A percentile compares a stretch with the other conserved stretches of the same genome.
These are phyloP conservation scores for Alloscopus bannaensis DNA, from an alignment of 2,888 invertebrate genomes.

Conservation along the genomic window DNA sequence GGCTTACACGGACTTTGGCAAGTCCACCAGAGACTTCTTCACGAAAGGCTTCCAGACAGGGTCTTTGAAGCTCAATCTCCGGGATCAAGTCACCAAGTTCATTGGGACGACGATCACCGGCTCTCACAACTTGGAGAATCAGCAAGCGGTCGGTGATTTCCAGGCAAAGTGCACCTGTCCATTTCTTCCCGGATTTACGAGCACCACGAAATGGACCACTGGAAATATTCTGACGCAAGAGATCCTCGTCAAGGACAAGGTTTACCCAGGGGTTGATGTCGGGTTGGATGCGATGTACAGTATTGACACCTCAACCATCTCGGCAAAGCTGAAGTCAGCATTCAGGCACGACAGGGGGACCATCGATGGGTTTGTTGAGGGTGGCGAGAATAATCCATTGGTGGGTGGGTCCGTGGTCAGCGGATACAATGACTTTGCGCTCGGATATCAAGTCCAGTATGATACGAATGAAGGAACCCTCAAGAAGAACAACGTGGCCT, in stretches of 20 bases:
- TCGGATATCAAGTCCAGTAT: constrained; percentile 27
- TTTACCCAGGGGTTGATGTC: constrained; percentile 36
- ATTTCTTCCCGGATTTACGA: constrained; percentile 12
- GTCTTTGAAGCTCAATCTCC: constrained; percentile 33
- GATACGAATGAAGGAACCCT: constrained; percentile 29
- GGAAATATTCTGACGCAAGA: constrained; percentile 38
- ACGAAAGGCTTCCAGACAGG: constrained; percentile 54
- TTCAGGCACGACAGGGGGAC: constrained; percentile 39
- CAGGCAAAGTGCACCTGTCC: constrained; percentile 35
- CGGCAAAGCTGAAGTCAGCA: constrained; percentile 17
- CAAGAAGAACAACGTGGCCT: constrained; percentile 49
- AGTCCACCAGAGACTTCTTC: constrained; percentile 56
- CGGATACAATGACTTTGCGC: constrained; percentile 49
- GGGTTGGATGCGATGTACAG: constrained; percentile 30
- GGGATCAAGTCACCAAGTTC: constrained; percentile 27
- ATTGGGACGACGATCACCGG: constrained; percentile 34
- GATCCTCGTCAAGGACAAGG: constrained; percentile 26
- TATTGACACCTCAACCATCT: constrained; percentile 25
- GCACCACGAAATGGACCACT: constrained; percentile 47
- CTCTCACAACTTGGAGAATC: constrained; percentile 45
- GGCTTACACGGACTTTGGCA: constrained; percentile 50
- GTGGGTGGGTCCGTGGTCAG: constrained; percentile 24
- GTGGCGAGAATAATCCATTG: constrained; percentile 38
- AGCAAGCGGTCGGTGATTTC: constrained; percentile 46
- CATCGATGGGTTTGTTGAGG: constrained; percentile 27